phyloP scores from a whole-genome alignment of 2,113 vertebrate species.

The Origma solitaria region DNA sequence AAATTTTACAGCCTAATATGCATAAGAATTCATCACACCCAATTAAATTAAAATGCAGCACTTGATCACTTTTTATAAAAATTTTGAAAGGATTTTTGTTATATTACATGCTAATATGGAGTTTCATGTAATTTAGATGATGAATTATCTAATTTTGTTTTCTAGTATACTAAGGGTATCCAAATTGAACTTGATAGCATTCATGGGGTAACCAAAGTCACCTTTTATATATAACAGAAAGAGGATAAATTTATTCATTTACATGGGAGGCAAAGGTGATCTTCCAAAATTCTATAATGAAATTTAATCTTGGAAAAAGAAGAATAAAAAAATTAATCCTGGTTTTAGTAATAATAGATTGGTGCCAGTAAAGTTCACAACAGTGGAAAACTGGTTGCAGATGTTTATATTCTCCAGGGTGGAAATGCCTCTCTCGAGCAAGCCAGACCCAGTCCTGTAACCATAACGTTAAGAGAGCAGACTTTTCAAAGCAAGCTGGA shows the following conservation, averaged over 20 bases:
- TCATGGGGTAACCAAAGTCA: not conserved
- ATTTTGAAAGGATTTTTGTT: not conserved
- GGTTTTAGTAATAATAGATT: not conserved
- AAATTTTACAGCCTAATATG: not conserved
- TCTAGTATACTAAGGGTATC: not conserved
- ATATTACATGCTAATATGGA: not conserved
- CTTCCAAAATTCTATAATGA: not conserved
- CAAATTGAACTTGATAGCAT: not conserved
- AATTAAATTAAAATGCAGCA: slow-evolving; percentile 28
- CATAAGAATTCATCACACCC: not conserved
- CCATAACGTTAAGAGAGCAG: too few relatives aligned
- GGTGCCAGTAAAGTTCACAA: not conserved
- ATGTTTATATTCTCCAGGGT: not conserved
- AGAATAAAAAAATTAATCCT: not conserved
- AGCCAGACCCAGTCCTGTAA: not conserved
- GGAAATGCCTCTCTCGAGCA: not conserved
- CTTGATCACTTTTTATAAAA: not conserved
- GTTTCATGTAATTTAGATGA: slow-evolving; percentile 32
- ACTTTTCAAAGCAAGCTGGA: not conserved
- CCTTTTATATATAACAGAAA: not conserved
- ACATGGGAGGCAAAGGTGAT: not conserved
- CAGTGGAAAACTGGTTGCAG: not conserved
- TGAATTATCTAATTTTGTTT: not conserved
- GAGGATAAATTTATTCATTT: not conserved
- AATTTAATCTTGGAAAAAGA: not conserved